A percentile compares a stretch with the other conserved stretches of the same genome.
phyloP scores from a whole-genome alignment of 1,140 invertebrate species.

The Lysiphlebus fabarum region DNA sequence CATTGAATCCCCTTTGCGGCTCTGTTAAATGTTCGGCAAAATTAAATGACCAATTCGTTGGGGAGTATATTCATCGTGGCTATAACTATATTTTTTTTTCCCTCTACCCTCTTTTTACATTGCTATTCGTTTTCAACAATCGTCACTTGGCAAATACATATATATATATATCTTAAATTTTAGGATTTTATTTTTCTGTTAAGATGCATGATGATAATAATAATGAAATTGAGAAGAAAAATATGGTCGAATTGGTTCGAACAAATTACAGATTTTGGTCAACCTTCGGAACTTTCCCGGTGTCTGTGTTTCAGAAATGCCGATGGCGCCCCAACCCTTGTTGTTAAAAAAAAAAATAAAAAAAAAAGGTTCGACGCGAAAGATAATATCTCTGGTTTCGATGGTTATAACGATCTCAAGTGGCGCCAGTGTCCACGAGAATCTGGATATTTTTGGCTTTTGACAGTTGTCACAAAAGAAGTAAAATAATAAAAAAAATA shows the following conservation, averaged over 20 bases:
- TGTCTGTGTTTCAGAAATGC: slow-evolving; percentile 34
- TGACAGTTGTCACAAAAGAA: neutral
- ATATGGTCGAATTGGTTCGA: slow-evolving; percentile 8
- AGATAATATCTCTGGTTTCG: slow-evolving; percentile 43
- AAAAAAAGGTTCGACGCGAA: slow-evolving; percentile 25
- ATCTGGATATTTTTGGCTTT: slow-evolving; percentile 11
- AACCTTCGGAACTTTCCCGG: slow-evolving; percentile 17
- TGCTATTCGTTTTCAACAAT: neutral
- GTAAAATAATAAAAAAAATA: slow-evolving; percentile 7
- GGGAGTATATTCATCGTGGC: slow-evolving; percentile 30
- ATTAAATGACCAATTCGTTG: slow-evolving; percentile 47
- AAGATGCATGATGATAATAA: neutral
- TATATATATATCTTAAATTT: neutral
- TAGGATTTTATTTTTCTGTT: neutral
- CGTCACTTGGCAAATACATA: too few species aligned
- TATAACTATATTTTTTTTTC: slow-evolving; percentile 11
- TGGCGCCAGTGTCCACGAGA: slow-evolving; percentile 39
- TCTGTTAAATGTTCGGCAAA: slow-evolving; percentile 43
- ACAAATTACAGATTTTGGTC: slow-evolving; percentile 11
- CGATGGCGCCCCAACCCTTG: slow-evolving; percentile 2
- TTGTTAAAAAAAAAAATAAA: slow-evolving; percentile 25
- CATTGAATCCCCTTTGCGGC: slow-evolving; percentile 28
- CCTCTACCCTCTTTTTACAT: neutral
- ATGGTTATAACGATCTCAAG: slow-evolving; percentile 41
- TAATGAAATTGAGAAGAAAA: slow-evolving; percentile 5